A percentile compares a stretch with the other conserved stretches of the same genome.
phyloP scores from a whole-genome alignment of 2,797 vertebrate species.

The Chaetophractus vellerosus region DNA sequence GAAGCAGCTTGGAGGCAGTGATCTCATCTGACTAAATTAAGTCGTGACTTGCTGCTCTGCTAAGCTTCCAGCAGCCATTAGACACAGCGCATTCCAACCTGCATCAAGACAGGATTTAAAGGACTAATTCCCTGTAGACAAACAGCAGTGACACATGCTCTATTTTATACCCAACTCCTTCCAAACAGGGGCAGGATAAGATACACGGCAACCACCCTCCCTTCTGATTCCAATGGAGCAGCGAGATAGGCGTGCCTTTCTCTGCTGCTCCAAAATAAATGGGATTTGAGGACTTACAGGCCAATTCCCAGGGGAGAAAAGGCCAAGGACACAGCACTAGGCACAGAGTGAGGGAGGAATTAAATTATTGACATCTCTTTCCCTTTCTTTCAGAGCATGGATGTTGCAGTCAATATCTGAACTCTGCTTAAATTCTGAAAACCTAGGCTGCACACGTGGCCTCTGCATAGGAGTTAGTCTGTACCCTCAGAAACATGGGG shows the following conservation, averaged over 20 bases:
- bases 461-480: background rate
- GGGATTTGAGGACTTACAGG: conserved; percentile 31
- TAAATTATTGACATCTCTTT: background rate
- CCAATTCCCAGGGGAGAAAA: background rate
- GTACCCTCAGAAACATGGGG: background rate
- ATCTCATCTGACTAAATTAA: conserved; percentile 83
- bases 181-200: conserved; percentile 10
- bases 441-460: background rate
- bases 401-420: background rate
- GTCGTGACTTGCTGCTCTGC: conserved; percentile 76
- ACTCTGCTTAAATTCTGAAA: conserved; percentile 43
- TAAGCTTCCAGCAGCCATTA: conserved; percentile 72
- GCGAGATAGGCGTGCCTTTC: background rate
- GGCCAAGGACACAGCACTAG: conserved; percentile 16
- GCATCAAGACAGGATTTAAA: conserved; percentile 75
- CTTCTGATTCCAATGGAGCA: conserved; percentile 24
- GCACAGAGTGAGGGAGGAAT: background rate
- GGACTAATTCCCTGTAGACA: conserved; percentile 77
- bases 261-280: background rate
- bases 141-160: conserved; percentile 65
- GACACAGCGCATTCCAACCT: conserved; percentile 62
- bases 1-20: conserved; percentile 74
- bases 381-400: conserved; percentile 29
- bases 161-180: conserved; percentile 57
- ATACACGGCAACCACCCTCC: background rate